These are phyloP conservation scores for Sebastes miniatus DNA, from an alignment of 2,797 vertebrate species.

Conservation along the genomic window DNA sequence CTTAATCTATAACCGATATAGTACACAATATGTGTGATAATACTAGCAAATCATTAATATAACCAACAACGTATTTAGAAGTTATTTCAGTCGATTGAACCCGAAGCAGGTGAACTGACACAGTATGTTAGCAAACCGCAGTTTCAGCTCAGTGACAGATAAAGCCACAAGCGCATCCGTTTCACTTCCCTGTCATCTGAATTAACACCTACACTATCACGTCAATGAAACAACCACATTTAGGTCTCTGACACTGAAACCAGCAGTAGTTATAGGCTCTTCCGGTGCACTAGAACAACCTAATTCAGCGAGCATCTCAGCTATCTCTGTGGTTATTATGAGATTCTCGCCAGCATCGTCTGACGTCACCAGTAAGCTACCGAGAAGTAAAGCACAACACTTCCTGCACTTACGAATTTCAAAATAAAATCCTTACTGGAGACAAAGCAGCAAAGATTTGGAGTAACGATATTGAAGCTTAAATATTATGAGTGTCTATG, in stretches of 20 bases:
- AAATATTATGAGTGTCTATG: background rate
- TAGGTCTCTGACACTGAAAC: background rate
- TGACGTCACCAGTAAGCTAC: background rate
- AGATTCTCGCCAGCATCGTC: background rate
- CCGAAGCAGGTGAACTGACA: background rate
- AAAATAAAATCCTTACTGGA: background rate
- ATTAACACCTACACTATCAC: no score
- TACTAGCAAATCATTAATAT: background rate
- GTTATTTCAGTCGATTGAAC: background rate
- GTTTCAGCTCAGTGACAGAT: background rate
- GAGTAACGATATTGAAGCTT: background rate
- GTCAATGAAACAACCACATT: background rate
- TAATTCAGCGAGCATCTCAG: background rate
- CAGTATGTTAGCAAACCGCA: background rate
- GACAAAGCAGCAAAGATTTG: background rate
- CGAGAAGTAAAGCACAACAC: background rate
- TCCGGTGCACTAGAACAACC: background rate
- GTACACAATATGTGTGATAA: background rate
- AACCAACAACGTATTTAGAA: background rate
- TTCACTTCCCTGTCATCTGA: background rate
- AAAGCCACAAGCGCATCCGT: background rate
- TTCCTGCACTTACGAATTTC: slow-evolving; percentile 9
- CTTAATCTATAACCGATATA: background rate
- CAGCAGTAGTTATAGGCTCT: fast-evolving
- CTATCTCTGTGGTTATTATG: background rate